A percentile compares a stretch with the other conserved stretches of the same genome.
These are phyloP conservation scores for Nibea coibor DNA, from an alignment of 2,113 vertebrate species.

Conservation along the genomic window DNA sequence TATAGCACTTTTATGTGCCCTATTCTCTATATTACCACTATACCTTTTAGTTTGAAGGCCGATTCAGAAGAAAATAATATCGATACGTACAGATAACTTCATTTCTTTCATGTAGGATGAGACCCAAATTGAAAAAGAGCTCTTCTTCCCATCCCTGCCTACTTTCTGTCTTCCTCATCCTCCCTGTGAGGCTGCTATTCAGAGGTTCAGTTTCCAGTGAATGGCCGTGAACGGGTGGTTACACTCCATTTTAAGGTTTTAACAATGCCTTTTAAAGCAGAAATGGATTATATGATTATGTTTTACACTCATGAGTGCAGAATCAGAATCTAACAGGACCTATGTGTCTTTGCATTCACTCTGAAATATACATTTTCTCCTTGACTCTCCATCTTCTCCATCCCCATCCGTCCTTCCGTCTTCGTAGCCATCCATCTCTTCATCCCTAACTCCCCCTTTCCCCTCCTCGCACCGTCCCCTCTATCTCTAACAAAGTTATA, in stretches of 20 bases:
- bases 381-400: slow-evolving; percentile 3
- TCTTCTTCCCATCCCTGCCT: neutral
- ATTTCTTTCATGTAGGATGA: no score
- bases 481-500: slow-evolving; percentile 11
- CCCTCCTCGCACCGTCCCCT: neutral
- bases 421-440: slow-evolving; percentile 2
- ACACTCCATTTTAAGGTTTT: neutral
- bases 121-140: no score
- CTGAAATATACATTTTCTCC: neutral
- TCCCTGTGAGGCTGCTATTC: neutral
- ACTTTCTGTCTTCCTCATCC: neutral
- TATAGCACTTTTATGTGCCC: neutral
- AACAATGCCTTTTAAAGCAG: slow-evolving; percentile 3
- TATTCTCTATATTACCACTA: no score
- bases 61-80: neutral
- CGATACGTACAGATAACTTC: neutral
- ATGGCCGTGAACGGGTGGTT: neutral
- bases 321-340: neutral
- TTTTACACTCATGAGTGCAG: slow-evolving; percentile 1
- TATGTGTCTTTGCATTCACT: neutral
- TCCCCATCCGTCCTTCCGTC: neutral
- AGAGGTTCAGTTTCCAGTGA: neutral
- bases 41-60: no score
- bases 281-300: slow-evolving; percentile 2
- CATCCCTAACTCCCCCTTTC: neutral